A percentile compares a stretch with the other conserved stretches of the same genome.
Evolutionary conservation across 2,888 invertebrate species (phyloP).

Genomic region (Lacanobia wlatinum): DNA sequence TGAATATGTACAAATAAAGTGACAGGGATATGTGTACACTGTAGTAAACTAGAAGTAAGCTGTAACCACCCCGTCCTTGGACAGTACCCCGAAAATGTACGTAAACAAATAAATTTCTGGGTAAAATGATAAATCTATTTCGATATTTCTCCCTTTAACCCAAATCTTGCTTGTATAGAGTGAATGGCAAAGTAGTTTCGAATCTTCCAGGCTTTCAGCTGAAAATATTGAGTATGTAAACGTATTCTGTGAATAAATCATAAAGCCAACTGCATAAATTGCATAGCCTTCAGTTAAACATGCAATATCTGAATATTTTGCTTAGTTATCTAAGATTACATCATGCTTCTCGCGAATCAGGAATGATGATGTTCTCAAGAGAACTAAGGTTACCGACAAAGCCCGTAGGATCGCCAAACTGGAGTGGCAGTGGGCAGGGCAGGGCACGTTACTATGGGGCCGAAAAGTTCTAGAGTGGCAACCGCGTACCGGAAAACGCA

Average conservation of each 20-base stretch:
- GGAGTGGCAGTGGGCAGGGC: too few relatives aligned
- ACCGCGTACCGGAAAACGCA: too few relatives aligned
- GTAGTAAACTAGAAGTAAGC: constrained; percentile 18
- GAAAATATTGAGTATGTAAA: background rate
- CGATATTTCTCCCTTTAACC: background rate
- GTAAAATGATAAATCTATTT: constrained; percentile 11
- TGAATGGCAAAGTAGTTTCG: background rate
- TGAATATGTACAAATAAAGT: constrained; percentile 51
- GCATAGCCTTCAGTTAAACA: background rate
- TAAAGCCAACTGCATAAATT: background rate
- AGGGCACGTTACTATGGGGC: too few relatives aligned
- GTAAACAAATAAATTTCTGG: constrained; percentile 11
- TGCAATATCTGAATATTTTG: background rate
- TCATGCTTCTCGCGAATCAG: too few relatives aligned
- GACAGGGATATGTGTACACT: constrained; percentile 27
- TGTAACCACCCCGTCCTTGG: constrained; percentile 25
- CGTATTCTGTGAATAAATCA: background rate
- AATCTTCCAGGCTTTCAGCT: background rate
- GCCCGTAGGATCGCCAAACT: too few relatives aligned
- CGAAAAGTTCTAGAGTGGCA: too few relatives aligned
- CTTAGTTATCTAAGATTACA: too few relatives aligned
- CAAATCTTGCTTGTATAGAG: background rate
- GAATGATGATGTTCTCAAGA: too few relatives aligned
- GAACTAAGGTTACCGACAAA: too few relatives aligned
- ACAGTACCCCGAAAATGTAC: background rate